Conservation (phyloP, 1,140 invertebrate genomes). For the Drosophila triauraria region DNA sequence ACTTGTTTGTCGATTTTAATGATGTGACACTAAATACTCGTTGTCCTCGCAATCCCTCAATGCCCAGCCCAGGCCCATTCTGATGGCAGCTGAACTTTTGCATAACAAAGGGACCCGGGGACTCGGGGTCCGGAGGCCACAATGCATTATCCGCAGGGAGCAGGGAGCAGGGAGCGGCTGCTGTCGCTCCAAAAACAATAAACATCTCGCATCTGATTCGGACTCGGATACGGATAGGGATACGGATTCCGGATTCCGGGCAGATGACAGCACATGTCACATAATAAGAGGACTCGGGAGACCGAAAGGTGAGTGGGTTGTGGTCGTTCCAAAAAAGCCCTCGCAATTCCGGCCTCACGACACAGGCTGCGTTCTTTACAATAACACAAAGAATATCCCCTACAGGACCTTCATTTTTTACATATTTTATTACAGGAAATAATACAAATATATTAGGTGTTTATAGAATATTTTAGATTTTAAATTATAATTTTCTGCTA, state of each 20-base stretch:
- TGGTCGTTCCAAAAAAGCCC: neutral
- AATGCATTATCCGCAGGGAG: slow-evolving; percentile 22
- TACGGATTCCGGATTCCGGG: neutral
- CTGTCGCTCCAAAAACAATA: slow-evolving; percentile 19
- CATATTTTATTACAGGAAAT: too few relatives aligned
- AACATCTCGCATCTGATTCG: slow-evolving; percentile 18
- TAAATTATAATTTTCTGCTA: too few relatives aligned
- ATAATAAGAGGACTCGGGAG: slow-evolving; percentile 20
- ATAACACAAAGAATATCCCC: too few relatives aligned
- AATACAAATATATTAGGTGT: too few relatives aligned
- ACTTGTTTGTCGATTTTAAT: slow-evolving; percentile 70
- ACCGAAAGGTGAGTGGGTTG: slow-evolving; percentile 9
- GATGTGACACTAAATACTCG: slow-evolving; percentile 64
- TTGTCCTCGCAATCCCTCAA: neutral
- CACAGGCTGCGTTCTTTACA: too few relatives aligned
- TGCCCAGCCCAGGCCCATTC: neutral
- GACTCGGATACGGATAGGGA: slow-evolving; percentile 6
- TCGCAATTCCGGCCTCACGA: too few relatives aligned
- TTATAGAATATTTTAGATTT: too few relatives aligned
- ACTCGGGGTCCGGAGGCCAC: neutral
- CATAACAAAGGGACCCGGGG: slow-evolving; percentile 23
- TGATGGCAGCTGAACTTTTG: slow-evolving; percentile 4
- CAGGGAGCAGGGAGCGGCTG: neutral
- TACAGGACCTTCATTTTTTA: too few relatives aligned
- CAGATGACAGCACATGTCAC: slow-evolving; percentile 28